These are phyloP conservation scores for Pseudorhombus dupliciocellatus DNA, from an alignment of 2,113 vertebrate genomes.

Conservation along the genomic window DNA sequence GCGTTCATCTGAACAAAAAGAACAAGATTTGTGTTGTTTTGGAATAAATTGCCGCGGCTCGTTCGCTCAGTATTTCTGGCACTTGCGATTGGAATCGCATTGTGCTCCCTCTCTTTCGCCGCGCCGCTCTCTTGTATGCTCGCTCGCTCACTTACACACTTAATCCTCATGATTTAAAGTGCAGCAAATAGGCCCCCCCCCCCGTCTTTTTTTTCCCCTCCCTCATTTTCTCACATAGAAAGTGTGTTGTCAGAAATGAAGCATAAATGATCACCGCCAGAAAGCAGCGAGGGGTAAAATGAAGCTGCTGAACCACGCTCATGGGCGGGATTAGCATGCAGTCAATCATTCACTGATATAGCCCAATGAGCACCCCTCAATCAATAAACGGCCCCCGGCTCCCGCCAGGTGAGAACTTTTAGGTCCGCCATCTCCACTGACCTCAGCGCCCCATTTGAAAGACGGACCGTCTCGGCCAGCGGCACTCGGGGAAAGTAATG, in stretches of 20 bases:
- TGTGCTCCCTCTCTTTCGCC: conserved; percentile 38
- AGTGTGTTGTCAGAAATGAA: conserved; percentile 75
- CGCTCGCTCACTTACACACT: conserved; percentile 67
- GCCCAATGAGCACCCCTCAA: conserved; percentile 72
- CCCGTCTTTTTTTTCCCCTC: conserved; percentile 45
- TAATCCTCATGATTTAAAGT: conserved; percentile 77
- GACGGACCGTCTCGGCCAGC: conserved; percentile 29
- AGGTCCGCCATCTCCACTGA: conserved; percentile 55
- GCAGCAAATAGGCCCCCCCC: conserved; percentile 69
- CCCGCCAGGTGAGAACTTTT: conserved; percentile 66
- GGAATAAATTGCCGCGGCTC: conserved; percentile 65
- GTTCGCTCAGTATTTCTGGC: conserved; percentile 68
- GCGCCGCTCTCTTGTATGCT: conserved; percentile 29
- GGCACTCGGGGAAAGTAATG: conserved; percentile 26
- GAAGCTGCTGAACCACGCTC: conserved; percentile 70
- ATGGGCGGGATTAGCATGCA: conserved; percentile 74
- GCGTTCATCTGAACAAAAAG: conserved; percentile 64
- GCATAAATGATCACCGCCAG: conserved; percentile 75
- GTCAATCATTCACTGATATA: conserved; percentile 77
- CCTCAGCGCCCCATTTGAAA: conserved; percentile 44
- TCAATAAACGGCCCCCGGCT: conserved; percentile 68
- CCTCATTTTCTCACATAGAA: conserved; percentile 66
- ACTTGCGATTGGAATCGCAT: conserved; percentile 62
- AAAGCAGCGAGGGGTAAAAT: conserved; percentile 73
- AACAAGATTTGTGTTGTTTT: conserved; percentile 70